Conservation (phyloP, 2,888 invertebrate genomes). For the Pyralis farinalis region DNA sequence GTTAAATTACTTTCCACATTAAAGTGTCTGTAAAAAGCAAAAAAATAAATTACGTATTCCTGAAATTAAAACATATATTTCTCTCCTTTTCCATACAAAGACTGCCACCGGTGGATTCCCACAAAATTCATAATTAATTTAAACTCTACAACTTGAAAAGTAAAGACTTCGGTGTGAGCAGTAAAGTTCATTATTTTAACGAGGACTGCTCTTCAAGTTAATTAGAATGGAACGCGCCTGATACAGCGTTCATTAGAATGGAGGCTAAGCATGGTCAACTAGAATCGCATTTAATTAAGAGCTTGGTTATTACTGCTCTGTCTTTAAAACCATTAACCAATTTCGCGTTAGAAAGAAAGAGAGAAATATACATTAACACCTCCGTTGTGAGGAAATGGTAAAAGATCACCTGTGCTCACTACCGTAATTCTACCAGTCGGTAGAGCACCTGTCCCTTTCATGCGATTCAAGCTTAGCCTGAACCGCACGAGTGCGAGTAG, state of each 20-base stretch:
- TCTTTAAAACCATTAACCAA: constrained; percentile 36
- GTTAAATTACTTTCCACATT: no score
- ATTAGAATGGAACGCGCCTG: constrained; percentile 51
- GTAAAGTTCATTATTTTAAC: constrained; percentile 43
- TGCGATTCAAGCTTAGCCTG: constrained; percentile 74
- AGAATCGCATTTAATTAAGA: constrained; percentile 60
- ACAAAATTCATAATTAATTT: constrained; percentile 34
- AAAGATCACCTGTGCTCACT: constrained; percentile 82
- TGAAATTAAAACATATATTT: constrained; percentile 4
- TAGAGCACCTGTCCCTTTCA: constrained; percentile 80
- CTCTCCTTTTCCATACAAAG: background rate
- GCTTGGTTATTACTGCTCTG: constrained; percentile 39
- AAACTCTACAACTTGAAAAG: constrained; percentile 21
- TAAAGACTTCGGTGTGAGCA: constrained; percentile 28
- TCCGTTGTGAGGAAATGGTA: constrained; percentile 61
- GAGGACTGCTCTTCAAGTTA: constrained; percentile 45
- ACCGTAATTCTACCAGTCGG: constrained; percentile 76
- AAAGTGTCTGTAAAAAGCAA: no score
- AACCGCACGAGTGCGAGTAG: constrained; percentile 79
- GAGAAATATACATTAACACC: constrained; percentile 65
- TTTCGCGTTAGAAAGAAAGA: constrained; percentile 42
- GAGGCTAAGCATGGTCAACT: constrained; percentile 68
- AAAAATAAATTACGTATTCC: background rate
- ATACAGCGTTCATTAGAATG: constrained; percentile 56
- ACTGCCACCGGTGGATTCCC: constrained; percentile 29